Evolutionary conservation across 2,888 invertebrate species (phyloP), one percentile per base, ranked within the genome.

Genomic region (Sminthurides aquaticus): DNA sequence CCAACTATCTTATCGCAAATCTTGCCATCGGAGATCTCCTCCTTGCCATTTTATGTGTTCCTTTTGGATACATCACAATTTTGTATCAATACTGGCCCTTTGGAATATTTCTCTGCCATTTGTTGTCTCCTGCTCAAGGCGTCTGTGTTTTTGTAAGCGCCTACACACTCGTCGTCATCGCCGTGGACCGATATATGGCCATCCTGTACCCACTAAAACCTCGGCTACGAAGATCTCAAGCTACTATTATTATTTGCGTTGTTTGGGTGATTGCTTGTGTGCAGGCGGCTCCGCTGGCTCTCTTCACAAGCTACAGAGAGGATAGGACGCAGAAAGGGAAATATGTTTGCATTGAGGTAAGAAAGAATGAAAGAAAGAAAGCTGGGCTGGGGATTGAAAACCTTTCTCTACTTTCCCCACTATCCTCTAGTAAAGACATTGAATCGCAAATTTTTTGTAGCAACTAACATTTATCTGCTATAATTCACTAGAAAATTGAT

Each of bases 1-100:
- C 94, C 52, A 95, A 95, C 79, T 91, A 86, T 79, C 93, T 94
- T 78, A 91, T 95, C 76, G 88, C 90, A 77, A 91, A 90, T 78
- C 29, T 55, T 2, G 92, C 94, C 0, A 82, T 92, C 49, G 91
- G 94, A 49, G 95, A 95, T 78, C 87, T 95, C 67, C 80, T 94
- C 64, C 92, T 95, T 87, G 89, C 92, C 0, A 77, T 91, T 26
- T 88, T 95, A 76, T 94, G 95, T 79, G 88, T 95, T 69, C 94
- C 94, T 1, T 93, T 93, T 76, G 89, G 91, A 1, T 92, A 91
- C 76, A 85, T 92, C 27, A 86, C 91, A 15, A 86, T 86, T 75
- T 80, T 90, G 59, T 81, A 91, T 52, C 86, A 87, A 76, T 88
- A 90, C 77, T 95, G 94, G 94, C 91, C 92, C 0, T 95, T 94